Evolutionary conservation across 1,140 invertebrate species (phyloP), one percentile per base, ranked within the genome.

Genomic region (Apis mellifera): DNA sequence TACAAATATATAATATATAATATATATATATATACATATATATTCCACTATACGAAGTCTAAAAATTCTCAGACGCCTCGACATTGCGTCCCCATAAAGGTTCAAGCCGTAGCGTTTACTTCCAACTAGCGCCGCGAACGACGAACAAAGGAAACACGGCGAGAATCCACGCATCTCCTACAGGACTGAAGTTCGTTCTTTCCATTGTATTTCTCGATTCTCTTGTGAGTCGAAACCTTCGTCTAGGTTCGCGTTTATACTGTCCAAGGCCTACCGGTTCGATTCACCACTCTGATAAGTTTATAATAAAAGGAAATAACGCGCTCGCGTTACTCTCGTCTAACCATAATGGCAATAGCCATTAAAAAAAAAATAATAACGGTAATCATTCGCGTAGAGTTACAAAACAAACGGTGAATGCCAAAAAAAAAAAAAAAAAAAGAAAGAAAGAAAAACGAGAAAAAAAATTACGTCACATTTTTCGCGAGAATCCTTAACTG

Each of bases 211-310:
- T 77, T 32, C 62, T 71, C 74, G 54, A 82, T 69, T 42, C 66
- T 85, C 42, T 84, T 74, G 86, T 82, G 78, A 75, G 83, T 82
- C 76, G 50, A 86, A 79, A 84, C 82, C 75, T 85, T 84, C 78
- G 75, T 84, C 76, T 86, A 69, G 62, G 32, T 76, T 89, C 85
- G 80, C 78, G 75, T 85, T 82, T 73, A 70, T 87, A 88, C 80
- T 85, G 82, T 90, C 84, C 84, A 84, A 82, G 89, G 90, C 89
- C 90, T 89, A 90, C 62, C 69, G 84, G 85, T 85, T 85, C 52
- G 78, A 78, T 77, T 71, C 69, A 79, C 77, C 64, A 82, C 69
- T 83, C 84, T 64, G 70, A 32, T 15, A 82, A 57, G 78, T 60
- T 52, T 81, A 66, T 26, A 15, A 32, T 23, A 26, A 64, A 57